phyloP scores from a whole-genome alignment of 2,888 invertebrate species.

The Pseudococcus viburni region DNA sequence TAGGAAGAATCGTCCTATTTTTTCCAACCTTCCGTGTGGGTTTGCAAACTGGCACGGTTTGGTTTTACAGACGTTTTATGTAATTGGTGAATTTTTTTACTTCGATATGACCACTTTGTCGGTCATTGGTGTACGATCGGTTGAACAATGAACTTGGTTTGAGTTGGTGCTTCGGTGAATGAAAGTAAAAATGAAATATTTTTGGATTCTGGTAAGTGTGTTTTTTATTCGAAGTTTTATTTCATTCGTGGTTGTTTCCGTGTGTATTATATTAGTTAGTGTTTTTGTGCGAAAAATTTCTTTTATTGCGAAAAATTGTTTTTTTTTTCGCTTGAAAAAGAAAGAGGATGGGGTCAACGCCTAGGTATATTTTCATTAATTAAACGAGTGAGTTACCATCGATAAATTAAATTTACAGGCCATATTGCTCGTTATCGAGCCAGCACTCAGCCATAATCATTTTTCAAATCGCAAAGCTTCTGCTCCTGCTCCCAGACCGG shows the following conservation, averaged over 20 bases:
- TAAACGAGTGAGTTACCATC: not conserved
- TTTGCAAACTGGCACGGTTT: constrained; percentile 34
- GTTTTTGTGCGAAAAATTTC: not conserved
- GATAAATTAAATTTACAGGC: not conserved
- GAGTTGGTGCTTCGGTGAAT: not conserved
- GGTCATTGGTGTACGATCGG: constrained; percentile 42
- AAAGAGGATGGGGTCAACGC: not conserved
- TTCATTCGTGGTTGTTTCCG: not conserved
- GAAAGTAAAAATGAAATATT: constrained; percentile 21
- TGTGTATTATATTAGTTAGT: not conserved
- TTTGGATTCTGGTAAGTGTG: constrained; percentile 48
- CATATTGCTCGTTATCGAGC: not conserved
- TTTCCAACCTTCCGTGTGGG: constrained; percentile 54
- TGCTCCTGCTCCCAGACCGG: not conserved
- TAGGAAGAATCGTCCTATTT: constrained; percentile 61
- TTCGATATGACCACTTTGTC: constrained; percentile 21
- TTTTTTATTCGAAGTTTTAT: constrained; percentile 1
- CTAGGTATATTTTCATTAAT: not conserved
- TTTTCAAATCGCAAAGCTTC: not conserved
- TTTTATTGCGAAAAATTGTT: not conserved
- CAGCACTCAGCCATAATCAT: constrained; percentile 17
- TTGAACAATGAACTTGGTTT: constrained; percentile 40
- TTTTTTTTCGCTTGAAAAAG: not conserved
- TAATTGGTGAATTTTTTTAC: constrained; percentile 56
- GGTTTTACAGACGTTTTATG: constrained; percentile 55